phyloP scores from a whole-genome alignment of 1,140 invertebrate species.

The Sitodiplosis mosellana region DNA sequence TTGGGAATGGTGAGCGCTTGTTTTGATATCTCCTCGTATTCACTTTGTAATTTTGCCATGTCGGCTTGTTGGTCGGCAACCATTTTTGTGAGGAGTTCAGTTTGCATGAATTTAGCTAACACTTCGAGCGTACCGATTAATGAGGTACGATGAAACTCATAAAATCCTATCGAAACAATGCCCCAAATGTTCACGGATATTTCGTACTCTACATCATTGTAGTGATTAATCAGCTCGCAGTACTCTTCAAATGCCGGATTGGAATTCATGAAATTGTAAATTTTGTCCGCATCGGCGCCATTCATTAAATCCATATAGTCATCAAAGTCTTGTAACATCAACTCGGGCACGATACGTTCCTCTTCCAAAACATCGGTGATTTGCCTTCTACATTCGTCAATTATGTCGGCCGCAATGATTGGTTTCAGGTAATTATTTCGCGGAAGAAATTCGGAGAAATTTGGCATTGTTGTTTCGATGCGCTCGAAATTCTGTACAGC shows the following conservation, averaged over 20 bases:
- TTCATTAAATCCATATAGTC: conserved; percentile 64
- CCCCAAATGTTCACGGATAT: conserved; percentile 44
- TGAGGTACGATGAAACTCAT: conserved; percentile 64
- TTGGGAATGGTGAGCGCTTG: conserved; percentile 57
- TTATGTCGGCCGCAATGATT: conserved; percentile 41
- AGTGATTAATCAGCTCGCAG: conserved; percentile 40
- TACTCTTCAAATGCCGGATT: conserved; percentile 49
- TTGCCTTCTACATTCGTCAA: conserved; percentile 33
- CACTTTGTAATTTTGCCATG: conserved; percentile 53
- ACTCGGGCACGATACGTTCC: conserved; percentile 47
- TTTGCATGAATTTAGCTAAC: conserved; percentile 46
- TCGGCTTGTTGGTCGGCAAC: conserved; percentile 56
- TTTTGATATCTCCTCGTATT: conserved; percentile 66
- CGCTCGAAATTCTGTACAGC: conserved; percentile 47
- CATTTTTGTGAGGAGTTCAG: conserved; percentile 53
- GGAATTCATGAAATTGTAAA: conserved; percentile 47
- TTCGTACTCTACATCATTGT: conserved; percentile 38
- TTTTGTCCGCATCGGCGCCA: conserved; percentile 38
- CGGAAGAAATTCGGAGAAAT: conserved; percentile 15
- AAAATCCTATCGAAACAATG: conserved; percentile 61
- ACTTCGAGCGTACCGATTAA: conserved; percentile 54
- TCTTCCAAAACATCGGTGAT: conserved; percentile 43
- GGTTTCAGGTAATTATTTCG: conserved; percentile 32
- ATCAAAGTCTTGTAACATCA: conserved; percentile 57
- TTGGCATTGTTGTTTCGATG: conserved; percentile 34